Conservation (phyloP, 2,113 vertebrate species). For the Gallinago jamesoni region DNA sequence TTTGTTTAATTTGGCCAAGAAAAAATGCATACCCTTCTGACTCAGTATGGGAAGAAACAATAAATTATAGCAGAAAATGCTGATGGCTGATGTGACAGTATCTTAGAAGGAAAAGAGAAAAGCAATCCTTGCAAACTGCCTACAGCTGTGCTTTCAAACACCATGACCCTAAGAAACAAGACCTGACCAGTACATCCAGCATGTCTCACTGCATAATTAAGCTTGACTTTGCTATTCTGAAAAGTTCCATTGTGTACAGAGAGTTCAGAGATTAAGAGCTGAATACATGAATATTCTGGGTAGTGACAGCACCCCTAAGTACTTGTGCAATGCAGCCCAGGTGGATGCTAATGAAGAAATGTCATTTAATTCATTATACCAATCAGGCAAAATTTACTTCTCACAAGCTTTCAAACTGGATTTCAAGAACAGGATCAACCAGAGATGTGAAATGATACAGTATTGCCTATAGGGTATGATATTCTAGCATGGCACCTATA, state of each 20-base stretch:
- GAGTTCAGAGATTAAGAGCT: constrained; percentile 39
- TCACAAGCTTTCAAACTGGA: background rate
- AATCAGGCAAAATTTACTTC: background rate
- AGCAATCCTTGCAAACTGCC: background rate
- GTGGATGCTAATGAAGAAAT: constrained; percentile 2
- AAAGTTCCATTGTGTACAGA: constrained; percentile 13
- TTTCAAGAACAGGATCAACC: background rate
- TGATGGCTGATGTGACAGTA: constrained; percentile 22
- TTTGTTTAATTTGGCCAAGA: constrained; percentile 41
- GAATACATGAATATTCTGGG: constrained; percentile 7
- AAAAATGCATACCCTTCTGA: constrained; percentile 11
- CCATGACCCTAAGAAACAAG: constrained; percentile 37
- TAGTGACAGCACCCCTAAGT: background rate
- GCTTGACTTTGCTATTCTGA: constrained; percentile 28
- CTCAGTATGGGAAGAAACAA: constrained; percentile 14
- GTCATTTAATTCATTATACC: background rate
- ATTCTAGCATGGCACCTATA: background rate
- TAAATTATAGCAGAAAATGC: constrained; percentile 19
- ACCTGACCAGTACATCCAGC: constrained; percentile 35
- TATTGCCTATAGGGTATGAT: background rate
- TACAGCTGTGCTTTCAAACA: background rate
- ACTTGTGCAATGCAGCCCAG: background rate
- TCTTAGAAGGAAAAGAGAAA: background rate
- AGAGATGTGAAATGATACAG: background rate
- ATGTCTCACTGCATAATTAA: constrained; percentile 4